phyloP scores from a whole-genome alignment of 2,888 invertebrate species.

The Apotomis capreana region DNA sequence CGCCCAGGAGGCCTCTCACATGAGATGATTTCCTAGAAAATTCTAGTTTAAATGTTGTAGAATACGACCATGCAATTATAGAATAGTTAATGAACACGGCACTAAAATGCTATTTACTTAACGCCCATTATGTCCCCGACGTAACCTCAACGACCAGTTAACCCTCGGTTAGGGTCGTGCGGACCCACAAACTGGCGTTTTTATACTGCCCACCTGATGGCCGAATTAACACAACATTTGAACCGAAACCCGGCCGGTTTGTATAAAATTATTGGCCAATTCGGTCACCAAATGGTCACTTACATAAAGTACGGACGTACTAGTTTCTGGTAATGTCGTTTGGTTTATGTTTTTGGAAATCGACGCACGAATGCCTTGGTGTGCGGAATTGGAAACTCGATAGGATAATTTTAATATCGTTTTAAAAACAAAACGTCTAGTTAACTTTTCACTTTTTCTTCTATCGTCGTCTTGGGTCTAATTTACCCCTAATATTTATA shows the following conservation, averaged over 20 bases:
- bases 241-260: conserved; percentile 50
- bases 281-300: conserved; percentile 16
- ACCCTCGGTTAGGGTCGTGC: conserved; percentile 58
- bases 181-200: conserved; percentile 58
- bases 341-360: conserved; percentile 3
- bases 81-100: conserved; percentile 1
- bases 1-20: too few relatives aligned
- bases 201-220: conserved; percentile 59
- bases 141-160: conserved; percentile 58
- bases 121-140: conserved; percentile 27
- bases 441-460: too few relatives aligned
- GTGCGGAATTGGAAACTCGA: too few relatives aligned
- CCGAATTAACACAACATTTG: conserved; percentile 62
- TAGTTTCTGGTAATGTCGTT: not conserved
- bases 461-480: too few relatives aligned
- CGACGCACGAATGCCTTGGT: too few relatives aligned
- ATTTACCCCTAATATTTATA: too few relatives aligned
- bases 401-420: too few relatives aligned
- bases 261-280: conserved; percentile 42
- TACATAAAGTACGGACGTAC: not conserved
- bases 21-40: too few relatives aligned
- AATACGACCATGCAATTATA: conserved; percentile 6
- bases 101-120: conserved; percentile 25
- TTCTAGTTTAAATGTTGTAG: not conserved
- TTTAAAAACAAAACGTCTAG: too few relatives aligned